These are phyloP conservation scores for Morphnarchus princeps DNA, from an alignment of 2,113 vertebrate genomes.

Conservation along the genomic window DNA sequence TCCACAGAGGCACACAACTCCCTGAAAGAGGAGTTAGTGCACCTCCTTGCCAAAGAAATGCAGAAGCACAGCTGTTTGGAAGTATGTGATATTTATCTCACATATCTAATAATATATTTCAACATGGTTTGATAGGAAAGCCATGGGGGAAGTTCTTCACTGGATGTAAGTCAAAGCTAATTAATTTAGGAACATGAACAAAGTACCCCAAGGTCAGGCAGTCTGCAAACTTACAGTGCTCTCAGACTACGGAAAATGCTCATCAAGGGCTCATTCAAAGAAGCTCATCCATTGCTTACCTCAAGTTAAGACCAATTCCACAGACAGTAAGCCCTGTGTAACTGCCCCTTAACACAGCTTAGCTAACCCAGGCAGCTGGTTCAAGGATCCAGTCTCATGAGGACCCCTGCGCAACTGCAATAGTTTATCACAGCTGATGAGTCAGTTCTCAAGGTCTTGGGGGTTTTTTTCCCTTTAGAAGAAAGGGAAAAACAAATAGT, in stretches of 20 bases:
- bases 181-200: not conserved
- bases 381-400: not conserved
- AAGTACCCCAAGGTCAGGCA: not conserved
- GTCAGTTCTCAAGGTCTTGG: not conserved
- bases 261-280: not conserved
- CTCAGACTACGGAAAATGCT: not conserved
- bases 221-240: not conserved
- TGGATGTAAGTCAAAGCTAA: not conserved
- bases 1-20: not conserved
- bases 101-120: not conserved
- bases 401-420: not conserved
- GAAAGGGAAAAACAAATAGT: not conserved
- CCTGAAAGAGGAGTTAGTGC: not conserved
- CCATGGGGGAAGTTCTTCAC: not conserved
- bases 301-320: not conserved
- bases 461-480: not conserved
- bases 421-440: not conserved
- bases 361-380: not conserved
- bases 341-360: not conserved
- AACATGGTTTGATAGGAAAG: not conserved
- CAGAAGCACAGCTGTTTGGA: not conserved
- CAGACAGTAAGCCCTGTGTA: not conserved
- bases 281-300: not conserved
- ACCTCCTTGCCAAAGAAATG: not conserved
- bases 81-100: not conserved